A percentile compares a stretch with the other conserved stretches of the same genome.
These are phyloP conservation scores for Drosophila funebris DNA, from an alignment of 1,140 invertebrate genomes.

Conservation along the genomic window DNA sequence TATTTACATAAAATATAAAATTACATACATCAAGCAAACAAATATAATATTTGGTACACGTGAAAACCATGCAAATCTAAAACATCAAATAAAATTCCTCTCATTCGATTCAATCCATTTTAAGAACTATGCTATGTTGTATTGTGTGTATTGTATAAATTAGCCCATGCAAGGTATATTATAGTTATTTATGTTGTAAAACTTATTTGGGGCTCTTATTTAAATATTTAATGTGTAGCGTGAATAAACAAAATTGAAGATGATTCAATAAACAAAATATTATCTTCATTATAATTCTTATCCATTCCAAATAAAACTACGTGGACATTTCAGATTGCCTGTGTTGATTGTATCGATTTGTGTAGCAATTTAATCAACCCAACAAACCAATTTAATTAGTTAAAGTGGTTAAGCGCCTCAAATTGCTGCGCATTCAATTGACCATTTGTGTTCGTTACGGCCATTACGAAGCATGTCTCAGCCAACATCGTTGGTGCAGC, in stretches of 20 bases:
- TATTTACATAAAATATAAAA: slow-evolving; percentile 11
- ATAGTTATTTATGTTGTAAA: not conserved
- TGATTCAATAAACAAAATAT: slow-evolving; percentile 25
- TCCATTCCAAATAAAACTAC: slow-evolving; percentile 2
- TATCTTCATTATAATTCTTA: slow-evolving; percentile 3
- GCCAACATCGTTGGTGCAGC: slow-evolving; percentile 50
- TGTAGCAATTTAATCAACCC: slow-evolving; percentile 21
- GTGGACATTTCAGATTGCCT: slow-evolving; percentile 27
- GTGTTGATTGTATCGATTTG: slow-evolving; percentile 66
- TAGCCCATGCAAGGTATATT: not conserved
- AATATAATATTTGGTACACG: slow-evolving; percentile 24
- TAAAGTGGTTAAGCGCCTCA: slow-evolving; percentile 44
- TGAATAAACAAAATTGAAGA: slow-evolving; percentile 16
- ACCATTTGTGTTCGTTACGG: slow-evolving; percentile 38
- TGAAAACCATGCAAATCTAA: slow-evolving; percentile 28
- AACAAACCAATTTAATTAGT: slow-evolving; percentile 59
- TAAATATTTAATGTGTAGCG: slow-evolving; percentile 26
- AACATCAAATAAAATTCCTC: slow-evolving; percentile 23
- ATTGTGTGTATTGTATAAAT: not conserved
- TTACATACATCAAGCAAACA: not conserved
- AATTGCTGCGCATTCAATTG: not conserved
- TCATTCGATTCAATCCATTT: not conserved
- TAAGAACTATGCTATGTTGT: too few species aligned
- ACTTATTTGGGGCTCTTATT: slow-evolving; percentile 7
- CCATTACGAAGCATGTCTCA: slow-evolving; percentile 48